Evolutionary conservation across 2,888 invertebrate genomes (phyloP), one percentile per base, ranked within the genome.

Genomic region (Ennomos quercinarius): DNA sequence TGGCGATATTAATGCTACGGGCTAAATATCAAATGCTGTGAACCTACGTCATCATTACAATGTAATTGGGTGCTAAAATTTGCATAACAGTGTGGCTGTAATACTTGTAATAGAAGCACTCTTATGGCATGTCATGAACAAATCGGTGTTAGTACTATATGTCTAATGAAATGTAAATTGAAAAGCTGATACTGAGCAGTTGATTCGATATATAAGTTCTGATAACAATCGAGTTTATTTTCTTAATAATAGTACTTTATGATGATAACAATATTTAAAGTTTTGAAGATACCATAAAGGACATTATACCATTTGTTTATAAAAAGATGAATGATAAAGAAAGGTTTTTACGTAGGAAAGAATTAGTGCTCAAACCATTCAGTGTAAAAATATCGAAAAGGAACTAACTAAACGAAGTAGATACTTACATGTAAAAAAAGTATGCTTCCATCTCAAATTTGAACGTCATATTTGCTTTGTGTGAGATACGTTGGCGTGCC

Each of bases 1-100:
- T 81, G 70, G 51, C 69, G 71, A 81, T 81, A 86, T 84, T 86
- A 83, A 87, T 85, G 85, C 78, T 78, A 76, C 71, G 74, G 76
- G 78, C 76, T 74, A 80, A 83, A 77, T 82, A 78, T 83, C 81
- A 81, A 82, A 83, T 78, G 81, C 81, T 83, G 62, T 64, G 54
- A 51, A 63, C 60, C 67, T 67, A 65, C 57, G 52, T 69, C 69
- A 67, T 69, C 67, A 67, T 66, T 66, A 68, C 62, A 63, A 47
- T 60, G 67, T 69, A 69, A 69, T 69, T 69, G 69, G 67, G 59
- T 64, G 61, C 62, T 67, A 56, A 62, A 55, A 67, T 69, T 69
- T 67, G 64, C 67, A 69, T 69, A 65, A 58, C 64, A 53, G 55
- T 60, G 57, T 64, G 54, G 54, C 12, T 17, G 46, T 46, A 45